Percentiles rank a stretch among this genome's conserved stretches.
These are phyloP conservation scores for Zophobas morio DNA, from an alignment of 1,140 invertebrate genomes.

Conservation along the genomic window DNA sequence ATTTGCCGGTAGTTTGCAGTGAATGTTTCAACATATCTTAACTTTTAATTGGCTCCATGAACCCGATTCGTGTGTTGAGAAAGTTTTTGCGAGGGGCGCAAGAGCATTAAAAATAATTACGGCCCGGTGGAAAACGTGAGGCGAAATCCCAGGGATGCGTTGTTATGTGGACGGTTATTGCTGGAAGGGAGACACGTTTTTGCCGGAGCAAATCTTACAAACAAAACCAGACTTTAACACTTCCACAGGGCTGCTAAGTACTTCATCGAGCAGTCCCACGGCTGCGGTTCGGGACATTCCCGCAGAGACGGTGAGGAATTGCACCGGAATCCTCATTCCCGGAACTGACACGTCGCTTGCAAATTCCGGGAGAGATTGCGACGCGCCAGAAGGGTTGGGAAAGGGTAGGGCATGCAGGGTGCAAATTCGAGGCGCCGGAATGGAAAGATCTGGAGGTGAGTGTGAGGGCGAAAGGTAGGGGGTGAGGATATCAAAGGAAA, in stretches of 20 bases:
- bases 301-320: slow-evolving; percentile 27
- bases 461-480: too few species aligned
- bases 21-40: slow-evolving; percentile 42
- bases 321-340: slow-evolving; percentile 15
- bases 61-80: slow-evolving; percentile 36
- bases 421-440: too few species aligned
- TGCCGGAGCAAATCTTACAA: slow-evolving; percentile 40
- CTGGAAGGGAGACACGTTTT: slow-evolving; percentile 27
- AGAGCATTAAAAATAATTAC: slow-evolving; percentile 37
- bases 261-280: slow-evolving; percentile 39
- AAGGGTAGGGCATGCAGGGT: too few species aligned
- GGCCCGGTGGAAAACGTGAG: slow-evolving; percentile 28
- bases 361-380: slow-evolving; percentile 3
- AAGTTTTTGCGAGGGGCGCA: slow-evolving; percentile 14
- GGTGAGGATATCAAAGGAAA: too few species aligned
- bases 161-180: slow-evolving; percentile 19
- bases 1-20: slow-evolving; percentile 30
- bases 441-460: too few species aligned
- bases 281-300: slow-evolving; percentile 42
- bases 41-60: slow-evolving; percentile 39
- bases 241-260: slow-evolving; percentile 45
- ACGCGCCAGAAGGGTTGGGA: too few species aligned
- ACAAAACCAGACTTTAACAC: slow-evolving; percentile 46
- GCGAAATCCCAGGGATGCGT: slow-evolving; percentile 29
- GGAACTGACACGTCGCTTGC: slow-evolving; percentile 24